Evolutionary conservation across 2,797 vertebrate genomes (phyloP).

Genomic region (Australoheros facetus): DNA sequence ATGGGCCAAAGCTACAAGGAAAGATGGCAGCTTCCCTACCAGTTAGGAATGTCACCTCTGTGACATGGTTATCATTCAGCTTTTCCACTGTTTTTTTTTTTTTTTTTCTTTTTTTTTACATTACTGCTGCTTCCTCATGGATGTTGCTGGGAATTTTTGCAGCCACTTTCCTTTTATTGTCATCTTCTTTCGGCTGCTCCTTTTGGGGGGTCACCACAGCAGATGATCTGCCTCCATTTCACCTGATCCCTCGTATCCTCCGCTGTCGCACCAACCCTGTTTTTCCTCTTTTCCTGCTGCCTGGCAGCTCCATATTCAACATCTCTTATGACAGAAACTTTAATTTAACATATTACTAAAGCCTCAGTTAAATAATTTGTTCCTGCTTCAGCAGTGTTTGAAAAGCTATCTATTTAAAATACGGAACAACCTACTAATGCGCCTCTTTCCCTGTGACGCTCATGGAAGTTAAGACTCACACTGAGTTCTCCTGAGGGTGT

Average conservation of each 20-base stretch:
- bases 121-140: slow-evolving; percentile 1
- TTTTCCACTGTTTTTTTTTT: neutral
- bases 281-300: neutral
- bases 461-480: neutral
- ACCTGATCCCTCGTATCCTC: neutral
- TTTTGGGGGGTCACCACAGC: accelerated
- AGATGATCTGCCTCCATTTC: accelerated
- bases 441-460: neutral
- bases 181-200: neutral
- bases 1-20: slow-evolving; percentile 50
- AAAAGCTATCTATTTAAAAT: neutral
- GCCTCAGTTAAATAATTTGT: neutral
- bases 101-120: slow-evolving; percentile 2
- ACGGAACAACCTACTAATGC: neutral
- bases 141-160: neutral
- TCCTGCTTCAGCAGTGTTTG: neutral
- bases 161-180: neutral
- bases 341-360: neutral
- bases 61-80: slow-evolving; percentile 40
- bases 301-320: neutral
- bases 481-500: neutral
- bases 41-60: slow-evolving; percentile 62
- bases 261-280: neutral
- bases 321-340: accelerated
- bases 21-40: slow-evolving; percentile 39